Conservation (phyloP, 2,888 invertebrate genomes). For the Drosophila koepferae region DNA sequence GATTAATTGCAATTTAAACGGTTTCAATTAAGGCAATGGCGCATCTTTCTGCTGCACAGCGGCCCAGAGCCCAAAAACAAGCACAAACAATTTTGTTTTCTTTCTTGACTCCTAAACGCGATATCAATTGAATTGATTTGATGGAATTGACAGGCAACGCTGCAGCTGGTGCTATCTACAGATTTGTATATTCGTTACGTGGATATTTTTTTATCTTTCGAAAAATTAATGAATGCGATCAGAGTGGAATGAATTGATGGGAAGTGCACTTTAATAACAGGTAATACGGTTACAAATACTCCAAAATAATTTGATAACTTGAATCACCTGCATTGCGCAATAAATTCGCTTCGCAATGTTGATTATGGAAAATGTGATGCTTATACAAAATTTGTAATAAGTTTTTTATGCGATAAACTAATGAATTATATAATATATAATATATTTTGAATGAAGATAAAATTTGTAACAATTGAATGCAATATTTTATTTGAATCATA, state of each 20-base stretch:
- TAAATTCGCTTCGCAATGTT: background rate
- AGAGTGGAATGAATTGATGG: background rate
- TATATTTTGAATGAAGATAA: no score
- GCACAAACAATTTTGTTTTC: conserved; percentile 24
- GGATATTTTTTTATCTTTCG: background rate
- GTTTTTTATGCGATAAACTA: background rate
- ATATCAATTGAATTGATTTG: conserved; percentile 63
- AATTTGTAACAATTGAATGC: no score
- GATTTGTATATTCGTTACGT: conserved; percentile 21
- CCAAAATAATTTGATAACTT: background rate
- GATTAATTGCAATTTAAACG: conserved; percentile 85
- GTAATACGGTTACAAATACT: background rate
- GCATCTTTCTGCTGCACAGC: conserved; percentile 71
- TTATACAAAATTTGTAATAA: background rate
- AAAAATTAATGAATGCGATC: conserved; percentile 28
- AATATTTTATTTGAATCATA: no score
- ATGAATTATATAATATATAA: background rate
- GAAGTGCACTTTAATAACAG: conserved; percentile 36
- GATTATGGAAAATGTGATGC: background rate
- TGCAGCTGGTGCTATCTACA: conserved; percentile 28
- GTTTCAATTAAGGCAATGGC: conserved; percentile 82
- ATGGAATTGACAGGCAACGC: conserved; percentile 53
- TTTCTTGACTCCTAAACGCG: conserved; percentile 12
- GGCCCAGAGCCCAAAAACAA: conserved; percentile 42
- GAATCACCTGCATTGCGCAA: background rate